phyloP scores from a whole-genome alignment of 2,888 invertebrate genomes.

The Himalopsyche tibetana region DNA sequence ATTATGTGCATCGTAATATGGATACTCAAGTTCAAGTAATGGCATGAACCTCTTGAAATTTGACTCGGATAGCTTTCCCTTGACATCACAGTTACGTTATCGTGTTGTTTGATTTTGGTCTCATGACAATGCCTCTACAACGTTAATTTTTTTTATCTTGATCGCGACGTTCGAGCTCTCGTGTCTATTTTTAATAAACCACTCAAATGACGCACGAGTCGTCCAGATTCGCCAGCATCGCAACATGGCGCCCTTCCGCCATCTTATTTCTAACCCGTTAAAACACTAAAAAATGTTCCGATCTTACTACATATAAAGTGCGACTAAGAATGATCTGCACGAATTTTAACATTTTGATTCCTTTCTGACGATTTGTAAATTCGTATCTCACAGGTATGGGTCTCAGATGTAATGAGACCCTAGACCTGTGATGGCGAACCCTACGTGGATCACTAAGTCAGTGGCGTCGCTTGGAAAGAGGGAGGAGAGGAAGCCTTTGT shows the following conservation, averaged over 20 bases:
- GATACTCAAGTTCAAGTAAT: too few species aligned
- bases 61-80: background rate
- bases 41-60: background rate
- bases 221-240: background rate
- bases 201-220: background rate
- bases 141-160: slow-evolving; percentile 6
- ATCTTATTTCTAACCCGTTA: background rate
- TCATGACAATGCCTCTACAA: background rate
- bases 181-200: slow-evolving; percentile 4
- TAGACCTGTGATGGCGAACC: too few species aligned
- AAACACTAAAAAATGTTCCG: background rate
- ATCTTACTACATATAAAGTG: too few species aligned
- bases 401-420: too few species aligned
- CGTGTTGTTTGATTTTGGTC: background rate
- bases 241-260: slow-evolving; percentile 19
- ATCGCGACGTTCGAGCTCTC: slow-evolving; percentile 26
- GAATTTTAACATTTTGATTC: too few species aligned
- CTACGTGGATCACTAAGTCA: too few species aligned
- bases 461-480: too few species aligned
- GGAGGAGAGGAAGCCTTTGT: too few species aligned
- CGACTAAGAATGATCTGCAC: too few species aligned
- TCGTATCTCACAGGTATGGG: too few species aligned
- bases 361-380: too few species aligned
- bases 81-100: slow-evolving; percentile 15
- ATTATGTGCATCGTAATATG: too few species aligned